Evolutionary conservation across 92 coral and sea anemone species (phyloP).

Genomic region (Chrysogorgia sp.): DNA sequence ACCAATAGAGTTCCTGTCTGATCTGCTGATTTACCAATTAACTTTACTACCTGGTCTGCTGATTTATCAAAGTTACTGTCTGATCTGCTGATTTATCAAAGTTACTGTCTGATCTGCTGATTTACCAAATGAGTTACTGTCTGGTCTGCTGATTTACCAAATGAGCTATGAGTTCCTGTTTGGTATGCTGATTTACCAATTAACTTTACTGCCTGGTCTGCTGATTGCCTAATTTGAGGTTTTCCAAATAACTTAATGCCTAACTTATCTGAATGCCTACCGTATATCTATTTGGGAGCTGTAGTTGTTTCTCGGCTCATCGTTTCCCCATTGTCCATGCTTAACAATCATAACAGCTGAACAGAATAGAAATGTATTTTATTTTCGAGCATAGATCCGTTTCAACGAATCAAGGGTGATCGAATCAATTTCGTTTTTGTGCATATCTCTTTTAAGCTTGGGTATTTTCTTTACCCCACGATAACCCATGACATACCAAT

Average conservation of each 20-base stretch:
- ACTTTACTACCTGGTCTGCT: too few relatives aligned
- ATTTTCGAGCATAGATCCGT: slow-evolving; percentile 47
- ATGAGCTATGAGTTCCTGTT: too few relatives aligned
- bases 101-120: background rate
- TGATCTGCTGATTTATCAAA: too few relatives aligned
- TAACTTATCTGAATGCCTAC: background rate
- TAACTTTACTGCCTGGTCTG: too few relatives aligned
- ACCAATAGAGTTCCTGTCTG: too few relatives aligned
- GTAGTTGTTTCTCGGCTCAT: slow-evolving; percentile 57
- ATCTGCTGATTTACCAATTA: too few relatives aligned
- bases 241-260: background rate
- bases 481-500: slow-evolving; percentile 56
- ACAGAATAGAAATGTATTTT: slow-evolving; percentile 38
- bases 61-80: too few relatives aligned
- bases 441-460: slow-evolving; percentile 54
- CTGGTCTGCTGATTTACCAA: too few relatives aligned
- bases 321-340: slow-evolving; percentile 58
- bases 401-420: slow-evolving; percentile 14
- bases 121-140: too few relatives aligned
- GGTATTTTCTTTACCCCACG: slow-evolving; percentile 63
- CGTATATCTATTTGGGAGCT: slow-evolving; percentile 30
- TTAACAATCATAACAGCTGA: slow-evolving; percentile 51
- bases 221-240: too few relatives aligned
- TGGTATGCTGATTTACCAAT: too few relatives aligned
- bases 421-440: slow-evolving; percentile 8